Evolutionary conservation across 2,113 vertebrate species (phyloP), one percentile per base, ranked within the genome.

Genomic region (Cinclus cinclus): DNA sequence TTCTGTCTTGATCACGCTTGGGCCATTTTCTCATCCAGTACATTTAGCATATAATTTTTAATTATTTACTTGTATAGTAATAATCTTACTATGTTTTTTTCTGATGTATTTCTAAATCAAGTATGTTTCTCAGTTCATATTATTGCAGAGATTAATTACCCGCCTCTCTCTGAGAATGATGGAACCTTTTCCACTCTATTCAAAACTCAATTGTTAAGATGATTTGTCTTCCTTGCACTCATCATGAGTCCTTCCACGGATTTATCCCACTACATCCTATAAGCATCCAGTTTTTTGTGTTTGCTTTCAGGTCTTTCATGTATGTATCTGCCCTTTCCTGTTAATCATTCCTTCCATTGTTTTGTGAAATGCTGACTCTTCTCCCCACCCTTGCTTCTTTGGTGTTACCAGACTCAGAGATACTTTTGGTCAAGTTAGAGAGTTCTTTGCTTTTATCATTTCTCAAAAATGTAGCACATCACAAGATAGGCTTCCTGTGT

Each of bases 301-400:
- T 90, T 80, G 33, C 67, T 88, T 97, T 85, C 79, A 90, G 27
- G 28, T 39, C 55, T 80, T 88, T 77, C 41, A 11, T 69, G 4
- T 83, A 9, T 76, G 5, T 67, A 59, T 77, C 55, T 90, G 79
- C 39, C 44, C 22, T 87, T 47, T 83, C 85, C 56, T 80, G 25
- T 83, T 95, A 87, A 75, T 80, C 82, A 86, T 88, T 88, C 31
- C 46, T 75, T 88, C 55, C 67, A 88, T 91, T 84, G 53, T 93
- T 93, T 92, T 92, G 74, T 82, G 67, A 87, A 89, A 84, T 89
- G 91, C 85, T 90, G 90, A 80, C 49, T 80, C 52, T 92, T 74
- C 42, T 94, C 18, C 15, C 44, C 24, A 79, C 17, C 46, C 58
- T 76, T 83, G 33, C 58, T 79, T 82, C 41, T 73, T 53, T 13